phyloP scores from a whole-genome alignment of 2,888 invertebrate genomes.

The Thera britannica region DNA sequence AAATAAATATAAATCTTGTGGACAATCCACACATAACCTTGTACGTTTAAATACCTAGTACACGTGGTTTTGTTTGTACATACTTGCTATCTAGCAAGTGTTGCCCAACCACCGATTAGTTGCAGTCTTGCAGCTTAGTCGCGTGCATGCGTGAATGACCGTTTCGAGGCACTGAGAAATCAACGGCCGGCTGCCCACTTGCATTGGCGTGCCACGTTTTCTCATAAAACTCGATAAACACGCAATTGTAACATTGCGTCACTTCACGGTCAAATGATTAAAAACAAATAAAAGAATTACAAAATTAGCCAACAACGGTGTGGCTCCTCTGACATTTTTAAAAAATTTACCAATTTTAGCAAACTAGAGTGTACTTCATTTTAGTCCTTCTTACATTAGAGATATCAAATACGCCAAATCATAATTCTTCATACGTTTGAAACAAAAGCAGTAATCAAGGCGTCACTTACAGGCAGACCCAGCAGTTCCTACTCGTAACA shows the following conservation, averaged over 20 bases:
- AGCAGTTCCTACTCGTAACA: too few species aligned
- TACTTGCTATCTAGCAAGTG: constrained; percentile 36
- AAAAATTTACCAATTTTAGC: neutral
- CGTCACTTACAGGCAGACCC: too few species aligned
- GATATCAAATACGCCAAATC: too few species aligned
- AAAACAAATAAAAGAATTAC: constrained; percentile 33
- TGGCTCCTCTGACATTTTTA: neutral
- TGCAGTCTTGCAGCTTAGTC: constrained; percentile 45
- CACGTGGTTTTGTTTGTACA: constrained; percentile 50
- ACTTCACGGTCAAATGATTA: constrained; percentile 46
- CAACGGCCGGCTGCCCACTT: constrained; percentile 44
- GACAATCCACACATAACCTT: too few species aligned
- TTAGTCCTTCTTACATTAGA: neutral
- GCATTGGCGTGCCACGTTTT: constrained; percentile 47
- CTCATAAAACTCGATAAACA: constrained; percentile 51
- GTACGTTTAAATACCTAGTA: constrained; percentile 44
- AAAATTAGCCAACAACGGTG: constrained; percentile 15
- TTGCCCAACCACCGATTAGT: constrained; percentile 51
- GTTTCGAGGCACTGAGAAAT: constrained; percentile 41
- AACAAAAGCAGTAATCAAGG: too few species aligned
- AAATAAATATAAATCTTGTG: too few species aligned
- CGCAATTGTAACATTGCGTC: constrained; percentile 49
- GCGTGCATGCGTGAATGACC: constrained; percentile 44
- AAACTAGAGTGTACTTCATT: neutral
- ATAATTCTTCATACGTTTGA: too few species aligned